These are phyloP conservation scores for Lapara coniferarum DNA, from an alignment of 2,888 invertebrate species.

Conservation along the genomic window DNA sequence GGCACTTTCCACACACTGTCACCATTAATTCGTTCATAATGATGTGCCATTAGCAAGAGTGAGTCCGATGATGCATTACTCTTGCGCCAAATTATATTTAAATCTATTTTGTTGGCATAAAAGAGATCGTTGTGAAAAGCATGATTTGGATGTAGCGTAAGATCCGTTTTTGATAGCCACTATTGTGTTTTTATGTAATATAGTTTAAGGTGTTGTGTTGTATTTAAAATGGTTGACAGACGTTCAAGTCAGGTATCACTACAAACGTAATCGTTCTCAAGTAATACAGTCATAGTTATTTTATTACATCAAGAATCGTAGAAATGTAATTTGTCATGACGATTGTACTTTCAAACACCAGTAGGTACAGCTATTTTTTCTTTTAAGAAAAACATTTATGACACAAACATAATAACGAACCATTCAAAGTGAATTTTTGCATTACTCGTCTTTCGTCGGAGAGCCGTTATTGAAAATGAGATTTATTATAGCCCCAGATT, in stretches of 20 bases:
- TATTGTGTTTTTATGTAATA: neutral
- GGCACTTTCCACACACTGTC: constrained; percentile 49
- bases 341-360: no score
- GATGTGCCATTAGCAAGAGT: constrained; percentile 18
- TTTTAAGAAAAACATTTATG: neutral
- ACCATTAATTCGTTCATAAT: constrained; percentile 37
- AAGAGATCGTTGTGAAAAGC: neutral
- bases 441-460: neutral
- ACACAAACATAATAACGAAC: neutral
- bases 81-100: neutral
- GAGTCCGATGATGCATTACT: constrained; percentile 10
- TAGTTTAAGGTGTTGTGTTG: no score
- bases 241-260: no score
- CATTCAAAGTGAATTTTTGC: neutral
- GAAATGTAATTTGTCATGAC: no score
- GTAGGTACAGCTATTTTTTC: no score
- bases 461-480: neutral
- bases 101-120: neutral
- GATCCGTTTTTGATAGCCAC: neutral
- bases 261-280: no score
- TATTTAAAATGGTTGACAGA: no score
- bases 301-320: no score
- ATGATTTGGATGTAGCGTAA: neutral
- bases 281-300: no score
- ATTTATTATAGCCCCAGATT: neutral